Conservation (phyloP, 2,797 vertebrate species). For the Coilia nasus region DNA sequence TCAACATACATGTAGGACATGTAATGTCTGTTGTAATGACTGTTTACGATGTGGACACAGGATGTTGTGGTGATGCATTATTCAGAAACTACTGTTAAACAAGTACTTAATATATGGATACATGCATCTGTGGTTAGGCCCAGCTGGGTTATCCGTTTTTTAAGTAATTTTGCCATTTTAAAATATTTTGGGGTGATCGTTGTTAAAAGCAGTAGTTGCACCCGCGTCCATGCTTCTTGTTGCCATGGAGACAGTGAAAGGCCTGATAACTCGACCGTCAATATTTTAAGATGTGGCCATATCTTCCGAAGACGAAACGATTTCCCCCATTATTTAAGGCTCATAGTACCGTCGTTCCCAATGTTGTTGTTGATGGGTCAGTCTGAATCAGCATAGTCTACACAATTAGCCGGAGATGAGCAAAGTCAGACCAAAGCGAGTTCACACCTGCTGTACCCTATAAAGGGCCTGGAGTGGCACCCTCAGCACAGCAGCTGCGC, state of each 20-base stretch:
- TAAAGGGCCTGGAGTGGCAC: not conserved
- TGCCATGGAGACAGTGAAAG: conserved; percentile 51
- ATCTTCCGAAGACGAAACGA: not conserved
- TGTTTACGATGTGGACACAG: not conserved
- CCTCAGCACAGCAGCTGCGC: not conserved
- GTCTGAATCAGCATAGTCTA: not conserved
- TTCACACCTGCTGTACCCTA: conserved; percentile 40
- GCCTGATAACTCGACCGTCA: conserved; percentile 35
- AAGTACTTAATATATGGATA: too few species aligned
- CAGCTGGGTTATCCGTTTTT: too few species aligned
- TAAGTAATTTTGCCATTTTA: not conserved
- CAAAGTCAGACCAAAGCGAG: conserved; percentile 10
- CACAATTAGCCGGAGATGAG: not conserved
- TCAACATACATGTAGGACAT: not conserved
- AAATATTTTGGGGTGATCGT: too few species aligned
- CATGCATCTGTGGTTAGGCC: too few species aligned
- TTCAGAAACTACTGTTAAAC: too few species aligned
- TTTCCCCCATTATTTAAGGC: not conserved
- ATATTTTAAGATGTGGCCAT: conserved; percentile 6
- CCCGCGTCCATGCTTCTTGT: conserved; percentile 43
- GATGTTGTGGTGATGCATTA: not conserved
- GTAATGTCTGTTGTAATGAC: not conserved
- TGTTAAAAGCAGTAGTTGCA: not conserved
- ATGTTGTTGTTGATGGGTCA: not conserved
- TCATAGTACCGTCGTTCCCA: not conserved